Evolutionary conservation across 2,797 vertebrate species (phyloP), one percentile per base, ranked within the genome.

Genomic region (Philypnodon macrostomus): DNA sequence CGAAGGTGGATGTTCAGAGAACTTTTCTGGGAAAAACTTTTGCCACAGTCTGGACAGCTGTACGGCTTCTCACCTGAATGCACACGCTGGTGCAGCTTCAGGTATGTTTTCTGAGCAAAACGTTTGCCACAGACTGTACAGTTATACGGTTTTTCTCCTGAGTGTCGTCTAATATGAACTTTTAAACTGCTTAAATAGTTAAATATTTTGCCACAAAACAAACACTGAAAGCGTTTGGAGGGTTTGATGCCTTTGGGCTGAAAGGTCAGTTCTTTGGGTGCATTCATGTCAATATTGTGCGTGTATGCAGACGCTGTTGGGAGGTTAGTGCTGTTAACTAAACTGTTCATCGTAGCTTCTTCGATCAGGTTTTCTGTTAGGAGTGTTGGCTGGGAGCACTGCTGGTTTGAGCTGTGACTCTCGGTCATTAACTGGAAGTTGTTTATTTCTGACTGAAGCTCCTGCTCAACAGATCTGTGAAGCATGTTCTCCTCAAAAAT

Each of bases 11-110:
- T 89, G 38, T 92, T 91, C 18, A 91, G 72, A 27, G 88, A 90
- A 51, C 88, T 90, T 75, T 91, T 91, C 75, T 91, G 90, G 14
- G 90, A 89, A 33, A 91, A 92, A 35, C 88, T 87, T 67, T 89
- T 90, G 38, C 87, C 89, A 27, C 90, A 91, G 65, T 84, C 83
- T 4, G 68, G 65, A 44, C 90, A 91, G n/a, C 84, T 86, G 75
- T 91, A 91, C 0, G 89, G 89, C 50, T 89, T 90, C 71, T 91
- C 90, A 1, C 89, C 89, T 0, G 88, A 90, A 63, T 91, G 91
- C 26, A 87, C 88, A 0, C 90, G 87, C 75, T 88, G 83, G 62
- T 91, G 90, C 42, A 89, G 67, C 27, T 89, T 90, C 52, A 92
- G 77, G 68, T 92, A 90, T 0, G 90, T 90, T 65, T 91, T 90